These are phyloP conservation scores for Drosophila obscura DNA, from an alignment of 1,140 invertebrate species.

Conservation along the genomic window DNA sequence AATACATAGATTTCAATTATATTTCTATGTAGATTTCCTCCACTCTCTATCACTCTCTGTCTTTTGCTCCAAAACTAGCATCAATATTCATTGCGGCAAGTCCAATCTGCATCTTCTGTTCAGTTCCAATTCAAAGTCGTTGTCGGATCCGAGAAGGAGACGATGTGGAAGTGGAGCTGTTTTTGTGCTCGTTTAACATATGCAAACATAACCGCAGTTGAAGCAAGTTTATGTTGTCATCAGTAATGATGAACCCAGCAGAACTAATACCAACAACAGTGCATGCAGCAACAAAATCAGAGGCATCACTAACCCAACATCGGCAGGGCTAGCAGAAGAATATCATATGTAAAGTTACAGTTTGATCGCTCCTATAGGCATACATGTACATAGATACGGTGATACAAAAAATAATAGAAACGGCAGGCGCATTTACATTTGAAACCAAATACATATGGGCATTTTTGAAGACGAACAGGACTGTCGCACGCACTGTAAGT, in stretches of 20 bases:
- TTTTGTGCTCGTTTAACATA: conserved; percentile 32
- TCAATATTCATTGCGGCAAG: conserved; percentile 40
- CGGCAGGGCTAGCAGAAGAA: too few relatives aligned
- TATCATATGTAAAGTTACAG: too few relatives aligned
- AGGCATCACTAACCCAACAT: conserved; percentile 32
- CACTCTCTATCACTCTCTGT: conserved; percentile 20
- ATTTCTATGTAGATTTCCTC: too few relatives aligned
- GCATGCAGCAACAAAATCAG: conserved; percentile 40
- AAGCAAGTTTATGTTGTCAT: conserved; percentile 41
- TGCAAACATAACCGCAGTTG: conserved; percentile 43
- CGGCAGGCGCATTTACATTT: too few relatives aligned
- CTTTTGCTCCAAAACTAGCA: conserved; percentile 37
- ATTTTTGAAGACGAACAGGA: too few relatives aligned
- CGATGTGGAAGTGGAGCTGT: conserved; percentile 13
- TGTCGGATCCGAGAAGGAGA: conserved; percentile 15
- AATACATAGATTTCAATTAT: too few relatives aligned
- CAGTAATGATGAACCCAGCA: conserved; percentile 42
- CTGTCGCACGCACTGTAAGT: too few relatives aligned
- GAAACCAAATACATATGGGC: too few relatives aligned
- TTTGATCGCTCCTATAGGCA: too few relatives aligned
- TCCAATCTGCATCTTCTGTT: conserved; percentile 27
- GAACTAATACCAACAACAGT: conserved; percentile 24
- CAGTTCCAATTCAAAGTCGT: conserved; percentile 19
- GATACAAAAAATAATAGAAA: too few relatives aligned
- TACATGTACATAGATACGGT: too few relatives aligned